phyloP scores from a whole-genome alignment of 1,140 invertebrate species.

The Eriosoma lanigerum region DNA sequence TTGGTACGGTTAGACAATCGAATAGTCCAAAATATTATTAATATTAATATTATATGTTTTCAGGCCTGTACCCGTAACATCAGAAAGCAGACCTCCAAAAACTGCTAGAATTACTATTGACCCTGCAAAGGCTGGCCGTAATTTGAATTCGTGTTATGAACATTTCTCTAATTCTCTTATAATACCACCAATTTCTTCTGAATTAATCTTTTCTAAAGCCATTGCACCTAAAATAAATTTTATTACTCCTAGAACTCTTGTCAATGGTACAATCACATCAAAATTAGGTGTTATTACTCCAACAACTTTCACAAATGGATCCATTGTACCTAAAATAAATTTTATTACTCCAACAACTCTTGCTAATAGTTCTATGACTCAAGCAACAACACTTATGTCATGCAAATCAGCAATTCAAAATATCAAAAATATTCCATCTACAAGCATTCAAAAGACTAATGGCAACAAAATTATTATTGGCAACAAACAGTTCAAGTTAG shows the following conservation, averaged over 20 bases:
- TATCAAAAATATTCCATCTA: background rate
- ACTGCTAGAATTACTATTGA: background rate
- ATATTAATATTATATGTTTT: background rate
- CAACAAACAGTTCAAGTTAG: constrained; percentile 14
- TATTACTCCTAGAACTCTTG: too few species aligned
- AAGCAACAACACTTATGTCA: background rate
- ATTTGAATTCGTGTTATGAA: background rate
- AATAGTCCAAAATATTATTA: too few species aligned
- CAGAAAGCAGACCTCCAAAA: background rate
- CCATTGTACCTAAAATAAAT: background rate
- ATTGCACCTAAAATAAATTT: background rate
- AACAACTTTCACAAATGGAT: background rate
- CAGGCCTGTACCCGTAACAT: background rate
- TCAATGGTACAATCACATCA: background rate
- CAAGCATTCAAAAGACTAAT: background rate
- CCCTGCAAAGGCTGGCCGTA: background rate
- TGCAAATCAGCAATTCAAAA: background rate
- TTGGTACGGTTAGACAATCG: too few species aligned
- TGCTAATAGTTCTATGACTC: background rate
- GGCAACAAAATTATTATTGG: background rate
- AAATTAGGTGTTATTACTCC: background rate
- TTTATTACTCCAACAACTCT: background rate
- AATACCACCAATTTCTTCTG: background rate
- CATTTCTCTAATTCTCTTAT: background rate
- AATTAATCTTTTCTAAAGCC: background rate